Base-by-base conservation (phyloP, 2,888 invertebrate species). In the Euplexia lucipara region DNA sequence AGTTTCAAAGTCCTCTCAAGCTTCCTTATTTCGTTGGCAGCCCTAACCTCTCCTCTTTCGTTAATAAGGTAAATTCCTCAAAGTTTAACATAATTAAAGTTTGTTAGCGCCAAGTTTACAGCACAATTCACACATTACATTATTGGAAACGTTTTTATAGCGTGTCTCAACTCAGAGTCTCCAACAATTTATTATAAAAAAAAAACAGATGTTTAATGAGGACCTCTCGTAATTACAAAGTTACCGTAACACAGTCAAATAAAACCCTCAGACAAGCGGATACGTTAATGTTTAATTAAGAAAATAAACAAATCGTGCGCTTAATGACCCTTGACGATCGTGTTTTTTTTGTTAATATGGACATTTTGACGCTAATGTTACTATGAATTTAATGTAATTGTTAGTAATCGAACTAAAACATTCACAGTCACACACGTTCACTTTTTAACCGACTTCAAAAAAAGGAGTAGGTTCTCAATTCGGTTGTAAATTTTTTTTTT, bases 261-360 rank as follows among this genome's bases (percentile, higher is more conserved):
- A 82, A 84, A 83, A 81, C 71, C 54, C 44, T 72, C 74, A 69
- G 82, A 52, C 83, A 80, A 73, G 71, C 79, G 78, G 75, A 78
- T 79, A 58, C 64, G 65, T 82, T 81, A 82, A 83, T 82, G 83
- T 67, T 69, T 85, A 86, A 88, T 88, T 85, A 84, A 63, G 75
- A 83, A 82, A 83, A 85, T 87, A 87, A 88, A 89, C 86, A 88
- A 81, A 84, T 81, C 81, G 82, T 77, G 56, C 48, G 72, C 56
- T 54, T 70, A 84, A 87, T 81, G 82, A 67, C 59, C 69, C 81
- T 62, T 72, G 81, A 69, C 61, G 49, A 10, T 53, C 16, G 26
- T 52, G 4, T 66, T 68, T 56, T 42, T 56, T 45, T 34, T 30
- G n/a, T 45, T 9, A 39, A 42, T 39, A 47, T 41, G 37, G 8